Evolutionary conservation across 2,797 vertebrate species (phyloP).

Genomic region (Bradypus variegatus): DNA sequence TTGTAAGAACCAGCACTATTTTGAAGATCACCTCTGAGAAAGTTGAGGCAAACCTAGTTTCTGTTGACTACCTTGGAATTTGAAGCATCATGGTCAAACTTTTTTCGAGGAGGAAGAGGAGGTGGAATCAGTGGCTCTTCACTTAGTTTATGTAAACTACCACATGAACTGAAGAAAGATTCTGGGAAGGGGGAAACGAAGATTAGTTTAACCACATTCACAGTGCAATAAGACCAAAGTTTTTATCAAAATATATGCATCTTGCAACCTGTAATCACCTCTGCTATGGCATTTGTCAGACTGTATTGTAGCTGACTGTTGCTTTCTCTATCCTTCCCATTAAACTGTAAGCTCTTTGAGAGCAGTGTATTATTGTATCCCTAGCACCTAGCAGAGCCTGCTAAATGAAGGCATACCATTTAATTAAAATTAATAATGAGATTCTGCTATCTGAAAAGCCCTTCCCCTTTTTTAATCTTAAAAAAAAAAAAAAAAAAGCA

Average conservation of each 20-base stretch:
- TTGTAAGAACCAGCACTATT: constrained; percentile 18
- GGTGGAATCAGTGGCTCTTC: constrained; percentile 90
- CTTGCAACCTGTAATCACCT: not conserved
- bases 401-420: constrained; percentile 7
- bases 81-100: constrained; percentile 81
- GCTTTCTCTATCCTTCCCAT: not conserved
- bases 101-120: constrained; percentile 92
- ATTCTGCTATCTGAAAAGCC: constrained; percentile 33
- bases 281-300: not conserved
- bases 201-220: constrained; percentile 35
- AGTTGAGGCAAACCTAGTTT: constrained; percentile 10
- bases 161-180: constrained; percentile 88
- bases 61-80: constrained; percentile 80
- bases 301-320: not conserved
- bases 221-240: constrained; percentile 6
- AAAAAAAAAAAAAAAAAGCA: not conserved
- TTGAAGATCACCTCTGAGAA: not conserved
- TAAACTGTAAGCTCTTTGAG: not conserved
- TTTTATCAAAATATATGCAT: not conserved
- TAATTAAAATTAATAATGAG: constrained; percentile 31
- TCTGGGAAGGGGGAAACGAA: constrained; percentile 71
- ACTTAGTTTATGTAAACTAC: constrained; percentile 87
- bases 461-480: not conserved
- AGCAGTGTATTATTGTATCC: not conserved
- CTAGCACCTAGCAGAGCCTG: not conserved